These are phyloP conservation scores for Sturnus vulgaris DNA, from an alignment of 2,113 vertebrate species.

Conservation along the genomic window DNA sequence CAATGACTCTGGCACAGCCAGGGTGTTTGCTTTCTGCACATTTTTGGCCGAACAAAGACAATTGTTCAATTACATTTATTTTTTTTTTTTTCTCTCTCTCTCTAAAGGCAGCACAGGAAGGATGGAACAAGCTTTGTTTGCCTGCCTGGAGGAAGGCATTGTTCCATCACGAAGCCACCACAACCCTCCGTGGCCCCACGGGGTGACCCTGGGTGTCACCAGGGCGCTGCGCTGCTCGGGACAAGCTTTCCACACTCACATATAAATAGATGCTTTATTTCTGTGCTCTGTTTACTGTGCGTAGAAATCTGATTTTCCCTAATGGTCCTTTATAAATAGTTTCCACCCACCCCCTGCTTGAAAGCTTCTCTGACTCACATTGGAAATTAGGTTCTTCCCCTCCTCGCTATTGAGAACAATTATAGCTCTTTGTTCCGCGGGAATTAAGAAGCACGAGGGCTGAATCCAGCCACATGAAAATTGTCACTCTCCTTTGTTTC, in stretches of 20 bases:
- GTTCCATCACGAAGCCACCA: background rate
- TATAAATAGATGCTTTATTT: conserved; percentile 44
- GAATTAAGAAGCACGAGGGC: conserved; percentile 66
- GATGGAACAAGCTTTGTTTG: background rate
- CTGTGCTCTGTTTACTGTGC: conserved; percentile 48
- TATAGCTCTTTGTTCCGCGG: conserved; percentile 64
- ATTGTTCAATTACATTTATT: background rate
- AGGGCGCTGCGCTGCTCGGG: background rate
- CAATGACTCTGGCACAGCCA: background rate
- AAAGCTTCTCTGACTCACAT: conserved; percentile 64
- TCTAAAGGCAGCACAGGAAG: background rate
- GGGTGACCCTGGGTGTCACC: background rate
- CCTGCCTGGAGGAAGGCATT: background rate
- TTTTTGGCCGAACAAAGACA: background rate
- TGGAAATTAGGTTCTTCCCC: conserved; percentile 66
- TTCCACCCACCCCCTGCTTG: conserved; percentile 62
- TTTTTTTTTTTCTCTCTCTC: background rate
- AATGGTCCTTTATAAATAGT: conserved; percentile 64
- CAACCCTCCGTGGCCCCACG: background rate
- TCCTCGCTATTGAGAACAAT: conserved; percentile 68
- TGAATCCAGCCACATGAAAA: conserved; percentile 63
- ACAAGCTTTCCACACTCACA: conserved; percentile 31
- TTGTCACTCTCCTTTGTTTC: conserved; percentile 66
- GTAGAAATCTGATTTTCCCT: conserved; percentile 57
- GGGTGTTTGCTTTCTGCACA: background rate